Conservation (phyloP, 2,797 vertebrate genomes). For the Otolemur crassicaudatus region DNA sequence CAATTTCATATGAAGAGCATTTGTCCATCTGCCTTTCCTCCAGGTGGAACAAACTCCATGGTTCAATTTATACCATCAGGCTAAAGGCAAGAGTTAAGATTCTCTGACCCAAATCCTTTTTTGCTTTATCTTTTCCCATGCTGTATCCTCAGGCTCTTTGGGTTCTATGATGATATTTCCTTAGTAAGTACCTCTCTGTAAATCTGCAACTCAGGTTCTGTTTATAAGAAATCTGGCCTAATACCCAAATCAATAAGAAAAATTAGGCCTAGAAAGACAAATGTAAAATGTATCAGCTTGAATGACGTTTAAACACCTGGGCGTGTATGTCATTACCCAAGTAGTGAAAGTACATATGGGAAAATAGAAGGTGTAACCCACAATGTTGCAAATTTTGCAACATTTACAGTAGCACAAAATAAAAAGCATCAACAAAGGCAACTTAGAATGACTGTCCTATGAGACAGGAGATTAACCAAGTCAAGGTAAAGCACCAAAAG, state of each 20-base stretch:
- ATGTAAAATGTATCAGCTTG: not conserved
- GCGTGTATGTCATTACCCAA: not conserved
- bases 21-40: not conserved
- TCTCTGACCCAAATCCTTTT: not conserved
- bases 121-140: not conserved
- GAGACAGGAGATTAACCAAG: not conserved
- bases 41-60: not conserved
- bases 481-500: not conserved
- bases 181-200: not conserved
- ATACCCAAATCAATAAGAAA: not conserved
- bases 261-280: not conserved
- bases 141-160: not conserved
- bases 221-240: not conserved
- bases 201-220: not conserved
- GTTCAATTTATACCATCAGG: not conserved
- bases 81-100: not conserved
- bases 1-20: not conserved
- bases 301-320: not conserved
- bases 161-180: not conserved
- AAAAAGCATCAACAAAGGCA: not conserved
- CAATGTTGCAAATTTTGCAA: not conserved
- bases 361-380: not conserved
- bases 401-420: not conserved
- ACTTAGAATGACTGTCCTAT: not conserved
- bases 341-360: not conserved